These are phyloP conservation scores for Hydra vulgaris DNA, from an alignment of 30 jellyfish, hydroid and myxozoan genomes.

Conservation along the genomic window DNA sequence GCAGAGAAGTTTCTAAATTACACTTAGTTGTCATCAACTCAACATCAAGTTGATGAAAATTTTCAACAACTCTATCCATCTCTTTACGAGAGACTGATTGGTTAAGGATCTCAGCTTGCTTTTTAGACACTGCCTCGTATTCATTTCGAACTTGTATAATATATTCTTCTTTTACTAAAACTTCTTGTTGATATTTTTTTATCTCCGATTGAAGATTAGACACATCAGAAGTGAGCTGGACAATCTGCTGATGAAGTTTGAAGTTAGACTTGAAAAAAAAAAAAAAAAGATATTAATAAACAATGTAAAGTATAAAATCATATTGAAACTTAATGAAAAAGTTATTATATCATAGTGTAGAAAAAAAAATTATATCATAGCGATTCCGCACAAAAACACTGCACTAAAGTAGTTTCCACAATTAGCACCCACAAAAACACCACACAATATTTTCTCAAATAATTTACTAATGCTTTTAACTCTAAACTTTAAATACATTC, in stretches of 20 bases:
- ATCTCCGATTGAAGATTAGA: background rate
- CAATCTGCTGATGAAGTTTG: slow-evolving; percentile 13
- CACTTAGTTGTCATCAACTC: slow-evolving; percentile 17
- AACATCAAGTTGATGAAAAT: slow-evolving; percentile 8
- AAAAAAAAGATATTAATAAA: background rate
- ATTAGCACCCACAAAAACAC: no score
- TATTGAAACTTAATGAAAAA: background rate
- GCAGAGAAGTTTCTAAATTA: slow-evolving; percentile 20
- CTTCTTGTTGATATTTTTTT: slow-evolving; percentile 26
- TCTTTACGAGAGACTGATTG: no score
- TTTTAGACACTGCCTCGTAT: background rate
- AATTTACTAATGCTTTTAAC: no score
- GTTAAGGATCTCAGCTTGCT: slow-evolving; percentile 17
- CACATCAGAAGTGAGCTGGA: background rate
- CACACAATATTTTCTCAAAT: no score
- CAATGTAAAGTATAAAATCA: background rate
- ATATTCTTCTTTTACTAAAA: slow-evolving; percentile 13
- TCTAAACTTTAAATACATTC: no score
- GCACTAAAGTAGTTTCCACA: background rate
- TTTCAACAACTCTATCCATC: background rate
- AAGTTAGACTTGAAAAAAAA: slow-evolving; percentile 9
- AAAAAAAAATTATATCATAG: background rate
- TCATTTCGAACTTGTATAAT: slow-evolving; percentile 15
- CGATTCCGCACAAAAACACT: background rate
- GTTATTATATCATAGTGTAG: background rate